Evolutionary conservation across 2,888 invertebrate genomes (phyloP).

Genomic region (Drosophila kanekoi): DNA sequence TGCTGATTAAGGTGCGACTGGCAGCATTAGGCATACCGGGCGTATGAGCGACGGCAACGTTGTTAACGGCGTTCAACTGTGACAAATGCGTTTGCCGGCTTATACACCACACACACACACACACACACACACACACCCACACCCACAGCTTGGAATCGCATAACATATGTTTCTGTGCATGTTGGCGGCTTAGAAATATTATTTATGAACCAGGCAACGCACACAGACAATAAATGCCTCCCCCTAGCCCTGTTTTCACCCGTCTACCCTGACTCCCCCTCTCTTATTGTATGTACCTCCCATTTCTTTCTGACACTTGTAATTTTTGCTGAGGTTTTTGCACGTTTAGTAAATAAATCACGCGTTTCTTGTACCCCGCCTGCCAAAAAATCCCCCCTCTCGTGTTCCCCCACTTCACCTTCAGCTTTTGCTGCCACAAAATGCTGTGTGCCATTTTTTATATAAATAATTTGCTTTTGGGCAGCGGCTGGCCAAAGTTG

Average conservation of each 20-base stretch:
- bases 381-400: not conserved
- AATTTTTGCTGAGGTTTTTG: constrained; percentile 77
- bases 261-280: not conserved
- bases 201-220: constrained; percentile 72
- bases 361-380: constrained; percentile 59
- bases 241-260: not conserved
- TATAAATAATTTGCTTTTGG: constrained; percentile 72
- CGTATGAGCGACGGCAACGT: constrained; percentile 57
- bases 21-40: constrained; percentile 22
- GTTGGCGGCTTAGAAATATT: constrained; percentile 75
- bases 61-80: constrained; percentile 78
- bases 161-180: constrained; percentile 69
- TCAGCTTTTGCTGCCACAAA: constrained; percentile 30
- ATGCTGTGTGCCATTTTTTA: constrained; percentile 70
- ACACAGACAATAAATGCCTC: constrained; percentile 64
- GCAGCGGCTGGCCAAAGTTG: constrained; percentile 45
- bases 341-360: constrained; percentile 80
- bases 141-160: constrained; percentile 23
- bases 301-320: constrained; percentile 54
- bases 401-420: constrained; percentile 5
- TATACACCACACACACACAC: constrained; percentile 42
- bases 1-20: constrained; percentile 70
- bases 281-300: not conserved
- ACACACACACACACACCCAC: constrained; percentile 3
- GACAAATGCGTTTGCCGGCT: constrained; percentile 75